These are phyloP conservation scores for Zelleria hepariella DNA, from an alignment of 2,888 invertebrate genomes.

Conservation along the genomic window DNA sequence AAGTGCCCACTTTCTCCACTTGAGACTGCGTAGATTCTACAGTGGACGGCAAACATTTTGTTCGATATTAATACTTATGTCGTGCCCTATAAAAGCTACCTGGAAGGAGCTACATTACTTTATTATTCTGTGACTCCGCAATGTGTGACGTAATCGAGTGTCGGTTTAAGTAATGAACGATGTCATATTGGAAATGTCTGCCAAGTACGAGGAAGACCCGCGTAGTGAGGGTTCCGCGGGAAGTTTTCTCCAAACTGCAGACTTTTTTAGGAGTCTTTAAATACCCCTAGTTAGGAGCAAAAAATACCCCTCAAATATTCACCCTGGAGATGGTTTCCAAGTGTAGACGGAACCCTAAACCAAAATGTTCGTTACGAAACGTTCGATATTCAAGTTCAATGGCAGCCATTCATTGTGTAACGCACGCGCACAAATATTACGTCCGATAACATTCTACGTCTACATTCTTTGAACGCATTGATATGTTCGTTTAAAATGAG, in stretches of 20 bases:
- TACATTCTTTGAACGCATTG: not conserved
- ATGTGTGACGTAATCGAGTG: not conserved
- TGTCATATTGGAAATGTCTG: not conserved
- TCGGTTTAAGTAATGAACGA: not conserved
- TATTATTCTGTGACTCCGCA: conserved; percentile 16
- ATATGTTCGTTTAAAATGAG: not conserved
- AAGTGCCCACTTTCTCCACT: too few species aligned
- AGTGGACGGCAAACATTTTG: too few species aligned
- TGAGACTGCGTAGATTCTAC: too few species aligned
- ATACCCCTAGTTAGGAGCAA: too few species aligned
- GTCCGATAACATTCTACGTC: not conserved
- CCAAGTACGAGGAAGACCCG: not conserved
- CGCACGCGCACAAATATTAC: conserved; percentile 2
- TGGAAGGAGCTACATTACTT: too few species aligned
- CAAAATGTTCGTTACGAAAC: not conserved
- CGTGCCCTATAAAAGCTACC: too few species aligned
- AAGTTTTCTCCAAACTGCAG: too few species aligned
- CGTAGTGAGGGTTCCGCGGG: not conserved
- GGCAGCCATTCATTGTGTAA: not conserved
- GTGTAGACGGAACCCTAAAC: not conserved
- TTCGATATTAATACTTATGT: too few species aligned
- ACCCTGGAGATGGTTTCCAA: not conserved
- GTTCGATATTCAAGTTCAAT: conserved; percentile 2
- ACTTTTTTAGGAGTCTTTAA: too few species aligned
- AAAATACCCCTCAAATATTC: too few species aligned